Percentiles rank a stretch among this genome's conserved stretches.
Evolutionary conservation across 2,797 vertebrate genomes (phyloP).

Genomic region (Lithobates sylvaticus): DNA sequence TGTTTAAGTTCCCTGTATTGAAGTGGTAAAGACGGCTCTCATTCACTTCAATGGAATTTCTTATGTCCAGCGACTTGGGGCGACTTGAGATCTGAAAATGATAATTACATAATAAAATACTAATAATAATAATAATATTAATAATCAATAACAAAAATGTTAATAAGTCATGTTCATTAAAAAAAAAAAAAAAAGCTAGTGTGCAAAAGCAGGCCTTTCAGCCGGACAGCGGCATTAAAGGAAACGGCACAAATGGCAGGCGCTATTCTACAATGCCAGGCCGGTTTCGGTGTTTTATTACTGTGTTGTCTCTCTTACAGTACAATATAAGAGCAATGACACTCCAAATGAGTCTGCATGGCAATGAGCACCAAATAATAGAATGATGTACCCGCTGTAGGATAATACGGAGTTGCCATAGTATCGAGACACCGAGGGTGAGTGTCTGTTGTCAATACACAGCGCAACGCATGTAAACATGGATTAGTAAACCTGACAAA

Average conservation of each 20-base stretch:
- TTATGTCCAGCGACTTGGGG: no score
- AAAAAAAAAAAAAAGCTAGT: no score
- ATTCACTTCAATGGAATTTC: no score
- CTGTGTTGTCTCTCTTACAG: neutral
- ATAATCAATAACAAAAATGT: no score
- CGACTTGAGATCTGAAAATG: no score
- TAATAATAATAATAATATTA: no score
- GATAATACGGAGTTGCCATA: conserved; percentile 13
- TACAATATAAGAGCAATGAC: neutral
- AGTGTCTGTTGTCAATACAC: conserved; percentile 3
- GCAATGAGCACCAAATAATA: neutral
- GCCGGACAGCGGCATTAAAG: no score
- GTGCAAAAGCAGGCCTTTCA: neutral
- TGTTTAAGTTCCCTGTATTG: no score
- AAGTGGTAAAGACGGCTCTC: no score
- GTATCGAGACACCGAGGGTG: neutral
- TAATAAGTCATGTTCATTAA: no score
- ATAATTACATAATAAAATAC: no score
- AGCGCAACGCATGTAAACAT: neutral
- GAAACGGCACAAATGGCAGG: neutral
- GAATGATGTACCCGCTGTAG: neutral
- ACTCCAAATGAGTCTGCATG: neutral
- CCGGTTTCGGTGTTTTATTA: neutral
- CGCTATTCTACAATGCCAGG: neutral
- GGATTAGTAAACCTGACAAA: conserved; percentile 10